phyloP scores from a whole-genome alignment of 2,113 vertebrate species.

The Phalacrocorax carbo region DNA sequence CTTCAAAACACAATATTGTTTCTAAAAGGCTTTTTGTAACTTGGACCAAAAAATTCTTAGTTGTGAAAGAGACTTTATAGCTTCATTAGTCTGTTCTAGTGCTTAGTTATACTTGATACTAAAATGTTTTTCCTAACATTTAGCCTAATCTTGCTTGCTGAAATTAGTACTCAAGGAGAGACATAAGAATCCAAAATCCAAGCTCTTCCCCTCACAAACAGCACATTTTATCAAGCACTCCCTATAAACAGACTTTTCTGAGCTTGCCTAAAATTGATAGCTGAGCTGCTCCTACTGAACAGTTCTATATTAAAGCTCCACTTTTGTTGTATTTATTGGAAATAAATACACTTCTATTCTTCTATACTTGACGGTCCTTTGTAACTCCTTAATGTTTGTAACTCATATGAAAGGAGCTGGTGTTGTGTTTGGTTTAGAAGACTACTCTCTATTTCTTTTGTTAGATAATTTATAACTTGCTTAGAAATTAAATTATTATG shows the following conservation, averaged over 20 bases:
- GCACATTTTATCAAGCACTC: neutral
- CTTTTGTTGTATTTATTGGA: neutral
- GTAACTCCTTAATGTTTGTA: neutral
- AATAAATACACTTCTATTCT: neutral
- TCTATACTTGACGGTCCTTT: neutral
- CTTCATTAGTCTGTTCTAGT: neutral
- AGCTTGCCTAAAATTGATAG: neutral
- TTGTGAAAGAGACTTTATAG: neutral
- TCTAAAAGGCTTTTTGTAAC: neutral
- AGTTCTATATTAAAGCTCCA: neutral
- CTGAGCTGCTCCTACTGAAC: accelerated
- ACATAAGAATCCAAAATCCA: neutral
- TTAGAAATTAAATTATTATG: neutral
- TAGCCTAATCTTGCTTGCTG: neutral
- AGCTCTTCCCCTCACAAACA: neutral
- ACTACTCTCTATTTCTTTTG: neutral
- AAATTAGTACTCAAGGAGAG: neutral
- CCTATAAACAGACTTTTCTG: neutral
- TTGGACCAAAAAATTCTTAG: neutral
- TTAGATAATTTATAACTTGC: neutral
- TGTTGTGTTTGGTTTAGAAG: neutral
- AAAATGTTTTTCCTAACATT: neutral
- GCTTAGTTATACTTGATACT: neutral
- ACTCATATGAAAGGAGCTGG: neutral
- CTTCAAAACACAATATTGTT: neutral